Conservation (phyloP, 2,113 vertebrate genomes). For the Callipepla californica region DNA sequence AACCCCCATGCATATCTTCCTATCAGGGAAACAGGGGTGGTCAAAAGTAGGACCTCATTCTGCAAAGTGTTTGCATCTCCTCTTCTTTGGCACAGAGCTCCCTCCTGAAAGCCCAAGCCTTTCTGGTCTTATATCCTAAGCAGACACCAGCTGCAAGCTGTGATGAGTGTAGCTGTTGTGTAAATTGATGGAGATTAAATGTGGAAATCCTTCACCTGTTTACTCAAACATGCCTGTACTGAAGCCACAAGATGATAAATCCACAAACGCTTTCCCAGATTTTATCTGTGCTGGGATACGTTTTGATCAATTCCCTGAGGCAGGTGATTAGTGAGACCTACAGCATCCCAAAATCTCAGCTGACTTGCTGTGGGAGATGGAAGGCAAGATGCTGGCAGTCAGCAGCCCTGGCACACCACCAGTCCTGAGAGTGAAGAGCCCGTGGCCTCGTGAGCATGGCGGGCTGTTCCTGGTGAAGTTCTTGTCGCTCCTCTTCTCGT, state of each 20-base stretch:
- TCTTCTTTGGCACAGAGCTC: not conserved
- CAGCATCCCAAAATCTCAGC: not conserved
- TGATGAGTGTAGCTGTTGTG: not conserved
- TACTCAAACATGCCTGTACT: not conserved
- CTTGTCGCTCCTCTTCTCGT: not conserved
- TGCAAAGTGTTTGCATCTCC: not conserved
- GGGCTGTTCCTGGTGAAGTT: not conserved
- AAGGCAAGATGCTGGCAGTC: not conserved
- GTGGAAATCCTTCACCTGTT: conserved; percentile 39
- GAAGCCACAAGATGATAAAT: not conserved
- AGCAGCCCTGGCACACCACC: not conserved
- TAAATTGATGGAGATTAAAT: not conserved
- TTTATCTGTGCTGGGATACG: not conserved
- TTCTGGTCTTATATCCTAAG: conserved; percentile 13
- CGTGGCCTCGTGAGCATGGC: not conserved
- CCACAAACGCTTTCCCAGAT: not conserved
- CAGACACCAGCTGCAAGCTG: conserved; percentile 29
- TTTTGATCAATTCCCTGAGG: not conserved
- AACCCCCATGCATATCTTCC: not conserved
- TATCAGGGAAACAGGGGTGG: not conserved
- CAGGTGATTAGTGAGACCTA: conserved; percentile 1
- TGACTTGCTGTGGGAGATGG: not conserved
- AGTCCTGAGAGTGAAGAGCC: not conserved
- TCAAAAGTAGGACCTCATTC: not conserved
- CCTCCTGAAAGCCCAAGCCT: not conserved